Evolutionary conservation across 2,113 vertebrate species (phyloP).

Genomic region (Otocyon megalotis): DNA sequence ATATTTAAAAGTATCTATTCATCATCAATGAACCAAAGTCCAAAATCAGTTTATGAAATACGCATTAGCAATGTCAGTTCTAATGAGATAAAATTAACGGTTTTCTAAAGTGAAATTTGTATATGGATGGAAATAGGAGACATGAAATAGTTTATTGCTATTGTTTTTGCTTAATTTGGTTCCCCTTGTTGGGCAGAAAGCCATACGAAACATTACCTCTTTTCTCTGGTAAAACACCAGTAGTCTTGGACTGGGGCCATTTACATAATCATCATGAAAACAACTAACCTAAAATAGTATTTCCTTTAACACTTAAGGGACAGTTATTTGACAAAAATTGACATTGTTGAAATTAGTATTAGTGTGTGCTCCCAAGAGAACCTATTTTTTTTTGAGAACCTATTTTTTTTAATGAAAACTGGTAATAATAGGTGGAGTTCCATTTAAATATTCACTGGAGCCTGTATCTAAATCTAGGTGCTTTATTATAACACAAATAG

Average conservation of each 20-base stretch:
- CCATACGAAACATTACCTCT: background rate
- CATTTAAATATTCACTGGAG: background rate
- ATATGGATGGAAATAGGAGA: background rate
- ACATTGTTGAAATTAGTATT: background rate
- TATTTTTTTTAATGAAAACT: background rate
- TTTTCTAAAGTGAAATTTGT: constrained; percentile 16
- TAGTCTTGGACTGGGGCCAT: background rate
- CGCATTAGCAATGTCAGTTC: background rate
- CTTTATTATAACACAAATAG: background rate
- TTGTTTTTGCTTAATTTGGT: background rate
- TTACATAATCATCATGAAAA: constrained; percentile 27
- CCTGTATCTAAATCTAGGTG: background rate
- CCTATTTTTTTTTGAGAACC: background rate
- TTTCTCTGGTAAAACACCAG: constrained; percentile 31
- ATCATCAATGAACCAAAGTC: background rate
- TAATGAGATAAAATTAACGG: constrained; percentile 29
- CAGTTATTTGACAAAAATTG: constrained; percentile 53
- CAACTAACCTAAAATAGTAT: constrained; percentile 31
- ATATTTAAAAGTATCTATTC: background rate
- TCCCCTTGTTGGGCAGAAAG: constrained; percentile 15
- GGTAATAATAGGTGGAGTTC: background rate
- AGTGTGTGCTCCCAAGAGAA: background rate
- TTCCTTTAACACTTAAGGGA: constrained; percentile 1
- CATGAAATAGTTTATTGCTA: background rate
- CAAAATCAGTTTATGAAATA: constrained; percentile 2